phyloP scores from a whole-genome alignment of 2,113 vertebrate genomes.

The Malurus elegans region DNA sequence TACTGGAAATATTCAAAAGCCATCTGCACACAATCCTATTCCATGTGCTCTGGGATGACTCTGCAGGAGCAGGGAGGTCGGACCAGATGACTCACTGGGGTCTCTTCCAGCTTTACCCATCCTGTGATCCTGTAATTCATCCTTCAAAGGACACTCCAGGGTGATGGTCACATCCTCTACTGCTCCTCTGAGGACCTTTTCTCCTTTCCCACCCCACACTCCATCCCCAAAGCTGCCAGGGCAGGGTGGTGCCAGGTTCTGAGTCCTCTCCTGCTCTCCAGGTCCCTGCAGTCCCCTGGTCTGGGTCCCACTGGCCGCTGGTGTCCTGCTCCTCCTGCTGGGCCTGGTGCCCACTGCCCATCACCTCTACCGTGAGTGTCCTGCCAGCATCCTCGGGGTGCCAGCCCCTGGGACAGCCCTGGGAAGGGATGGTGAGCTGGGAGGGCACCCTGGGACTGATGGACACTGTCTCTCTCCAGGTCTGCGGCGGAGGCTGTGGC shows the following conservation, averaged over 20 bases:
- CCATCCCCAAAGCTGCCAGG: neutral
- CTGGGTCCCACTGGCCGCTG: neutral
- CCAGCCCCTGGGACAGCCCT: neutral
- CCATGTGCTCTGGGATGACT: neutral
- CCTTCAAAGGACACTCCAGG: neutral
- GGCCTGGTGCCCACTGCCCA: neutral
- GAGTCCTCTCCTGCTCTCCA: neutral
- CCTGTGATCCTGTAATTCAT: neutral
- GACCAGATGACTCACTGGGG: too few species aligned
- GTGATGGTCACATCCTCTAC: neutral
- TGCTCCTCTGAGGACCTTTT: neutral
- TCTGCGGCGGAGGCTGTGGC: conserved; percentile 21
- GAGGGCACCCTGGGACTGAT: neutral
- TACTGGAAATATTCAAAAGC: neutral
- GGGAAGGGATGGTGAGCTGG: fast-evolving
- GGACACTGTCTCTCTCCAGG: neutral
- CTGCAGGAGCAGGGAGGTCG: neutral
- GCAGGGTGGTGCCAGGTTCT: neutral
- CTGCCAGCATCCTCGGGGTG: neutral
- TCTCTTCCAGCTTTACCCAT: neutral
- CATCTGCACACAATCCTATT: neutral
- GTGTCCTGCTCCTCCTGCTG: neutral
- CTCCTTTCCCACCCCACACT: neutral
- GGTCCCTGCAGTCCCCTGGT: conserved; percentile 41
- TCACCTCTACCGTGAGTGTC: conserved; percentile 21